Evolutionary conservation across 2,888 invertebrate species (phyloP).

Genomic region (Sphinx pinastri): DNA sequence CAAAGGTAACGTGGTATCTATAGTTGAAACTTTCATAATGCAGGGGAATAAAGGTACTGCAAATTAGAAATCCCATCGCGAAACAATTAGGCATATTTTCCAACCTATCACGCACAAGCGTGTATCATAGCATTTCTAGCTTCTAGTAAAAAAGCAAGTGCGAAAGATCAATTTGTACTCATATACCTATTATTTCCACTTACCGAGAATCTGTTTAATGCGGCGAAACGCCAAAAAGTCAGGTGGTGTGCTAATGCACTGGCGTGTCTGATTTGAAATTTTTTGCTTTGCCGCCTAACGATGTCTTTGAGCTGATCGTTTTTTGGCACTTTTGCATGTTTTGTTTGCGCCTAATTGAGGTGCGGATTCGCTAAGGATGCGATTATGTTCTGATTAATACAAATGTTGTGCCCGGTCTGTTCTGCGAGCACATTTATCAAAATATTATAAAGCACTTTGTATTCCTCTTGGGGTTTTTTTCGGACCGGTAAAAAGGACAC

Average conservation of each 20-base stretch:
- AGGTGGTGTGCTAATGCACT: constrained; percentile 37
- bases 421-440: constrained; percentile 18
- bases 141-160: constrained; percentile 36
- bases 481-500: not conserved
- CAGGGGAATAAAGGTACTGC: too few species aligned
- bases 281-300: constrained; percentile 65
- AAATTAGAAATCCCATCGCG: constrained; percentile 7
- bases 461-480: not conserved
- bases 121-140: constrained; percentile 30
- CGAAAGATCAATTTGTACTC: constrained; percentile 32
- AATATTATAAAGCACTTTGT: constrained; percentile 24
- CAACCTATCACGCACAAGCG: constrained; percentile 24
- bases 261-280: constrained; percentile 61
- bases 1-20: not conserved
- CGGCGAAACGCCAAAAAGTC: constrained; percentile 31
- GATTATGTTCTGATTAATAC: constrained; percentile 79
- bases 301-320: constrained; percentile 63
- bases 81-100: constrained; percentile 10
- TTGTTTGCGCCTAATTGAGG: constrained; percentile 79
- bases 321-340: constrained; percentile 70
- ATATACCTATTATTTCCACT: constrained; percentile 23
- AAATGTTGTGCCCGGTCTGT: constrained; percentile 20
- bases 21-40: not conserved
- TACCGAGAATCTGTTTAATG: constrained; percentile 24
- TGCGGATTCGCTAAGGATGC: constrained; percentile 78